A percentile compares a stretch with the other conserved stretches of the same genome.
These are phyloP conservation scores for Heteromormyrus szaboi DNA, from an alignment of 2,797 vertebrate genomes.

Conservation along the genomic window DNA sequence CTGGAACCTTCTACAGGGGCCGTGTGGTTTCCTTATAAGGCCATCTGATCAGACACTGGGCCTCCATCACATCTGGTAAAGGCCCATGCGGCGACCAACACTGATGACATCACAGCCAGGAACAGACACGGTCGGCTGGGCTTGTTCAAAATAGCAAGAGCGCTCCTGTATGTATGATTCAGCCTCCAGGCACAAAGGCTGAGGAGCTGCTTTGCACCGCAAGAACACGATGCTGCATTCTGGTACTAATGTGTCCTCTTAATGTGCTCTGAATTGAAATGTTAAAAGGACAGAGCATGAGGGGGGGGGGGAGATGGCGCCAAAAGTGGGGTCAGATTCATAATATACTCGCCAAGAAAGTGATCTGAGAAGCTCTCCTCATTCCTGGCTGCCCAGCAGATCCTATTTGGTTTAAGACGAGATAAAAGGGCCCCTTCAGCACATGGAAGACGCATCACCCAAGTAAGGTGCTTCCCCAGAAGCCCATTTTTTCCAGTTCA, in stretches of 20 bases:
- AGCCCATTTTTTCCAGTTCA: neutral
- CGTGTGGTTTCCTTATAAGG: neutral
- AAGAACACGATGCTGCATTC: neutral
- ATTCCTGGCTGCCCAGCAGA: neutral
- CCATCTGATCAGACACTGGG: neutral
- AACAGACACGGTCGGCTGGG: neutral
- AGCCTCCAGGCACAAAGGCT: neutral
- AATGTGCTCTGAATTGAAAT: neutral
- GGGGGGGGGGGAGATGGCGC: neutral
- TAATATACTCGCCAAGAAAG: neutral
- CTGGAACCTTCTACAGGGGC: neutral
- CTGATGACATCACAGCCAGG: neutral
- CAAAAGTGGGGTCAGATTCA: neutral
- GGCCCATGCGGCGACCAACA: neutral
- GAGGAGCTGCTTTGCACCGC: neutral
- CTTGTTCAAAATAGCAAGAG: neutral
- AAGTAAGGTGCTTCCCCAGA: neutral
- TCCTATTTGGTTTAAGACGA: neutral
- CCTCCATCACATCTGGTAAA: neutral
- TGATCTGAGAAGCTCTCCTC: neutral
- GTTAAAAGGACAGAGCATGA: neutral
- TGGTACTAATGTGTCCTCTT: neutral
- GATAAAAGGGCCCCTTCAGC: neutral
- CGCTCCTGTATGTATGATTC: neutral
- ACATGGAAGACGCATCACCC: neutral